Conservation (phyloP, 1,140 invertebrate species). For the Goniozus legneri region DNA sequence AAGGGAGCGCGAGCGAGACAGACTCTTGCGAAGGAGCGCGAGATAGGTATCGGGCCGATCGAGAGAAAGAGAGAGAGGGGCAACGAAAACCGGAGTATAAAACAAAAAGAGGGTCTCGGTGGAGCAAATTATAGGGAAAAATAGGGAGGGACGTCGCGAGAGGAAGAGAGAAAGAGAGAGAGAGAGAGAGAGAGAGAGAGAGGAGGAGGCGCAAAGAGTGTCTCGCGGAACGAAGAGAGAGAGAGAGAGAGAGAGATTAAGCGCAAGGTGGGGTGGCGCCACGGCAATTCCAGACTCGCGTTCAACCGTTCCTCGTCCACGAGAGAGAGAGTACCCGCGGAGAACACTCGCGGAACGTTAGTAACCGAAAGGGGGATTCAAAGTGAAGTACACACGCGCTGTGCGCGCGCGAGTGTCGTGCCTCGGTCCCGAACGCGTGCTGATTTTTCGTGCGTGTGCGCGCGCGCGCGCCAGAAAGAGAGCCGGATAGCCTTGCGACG, state of each 20-base stretch:
- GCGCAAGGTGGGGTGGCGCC: constrained; percentile 48
- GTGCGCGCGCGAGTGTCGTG: constrained; percentile 7
- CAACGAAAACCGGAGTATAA: constrained; percentile 35
- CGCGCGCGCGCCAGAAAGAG: constrained; percentile 1
- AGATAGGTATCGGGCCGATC: neutral
- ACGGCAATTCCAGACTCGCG: constrained; percentile 50
- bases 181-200: constrained; percentile 1
- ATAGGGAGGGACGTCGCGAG: constrained; percentile 22
- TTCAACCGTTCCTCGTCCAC: constrained; percentile 38
- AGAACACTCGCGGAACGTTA: constrained; percentile 41
- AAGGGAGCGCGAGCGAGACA: neutral
- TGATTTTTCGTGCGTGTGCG: constrained; percentile 2
- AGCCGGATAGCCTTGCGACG: constrained; percentile 9
- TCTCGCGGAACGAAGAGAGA: neutral
- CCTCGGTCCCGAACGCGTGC: too few relatives aligned
- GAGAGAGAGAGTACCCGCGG: constrained; percentile 47
- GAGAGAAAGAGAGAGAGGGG: constrained; percentile 18
- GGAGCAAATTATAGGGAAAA: constrained; percentile 51
- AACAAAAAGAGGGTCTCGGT: constrained; percentile 27
- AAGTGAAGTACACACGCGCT: too few relatives aligned
- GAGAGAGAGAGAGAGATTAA: constrained; percentile 19
- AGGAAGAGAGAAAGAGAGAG: constrained; percentile 8
- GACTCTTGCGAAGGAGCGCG: neutral
- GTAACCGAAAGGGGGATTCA: constrained; percentile 30
- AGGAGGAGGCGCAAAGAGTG: constrained; percentile 11